These are phyloP conservation scores for Onychomys arenicola DNA, from an alignment of 2,797 vertebrate genomes.

Conservation along the genomic window DNA sequence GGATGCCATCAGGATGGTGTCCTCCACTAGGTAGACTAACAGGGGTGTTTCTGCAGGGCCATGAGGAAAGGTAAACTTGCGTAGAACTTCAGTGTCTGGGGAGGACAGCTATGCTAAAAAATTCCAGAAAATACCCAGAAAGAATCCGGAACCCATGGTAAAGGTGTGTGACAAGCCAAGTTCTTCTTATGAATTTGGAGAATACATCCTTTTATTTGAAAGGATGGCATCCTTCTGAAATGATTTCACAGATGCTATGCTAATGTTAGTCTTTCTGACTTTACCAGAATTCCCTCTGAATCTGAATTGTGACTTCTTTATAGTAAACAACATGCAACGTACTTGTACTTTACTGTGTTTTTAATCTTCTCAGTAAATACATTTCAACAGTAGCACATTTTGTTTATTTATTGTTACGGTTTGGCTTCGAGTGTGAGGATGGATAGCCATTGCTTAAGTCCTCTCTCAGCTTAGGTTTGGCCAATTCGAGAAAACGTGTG, in stretches of 20 bases:
- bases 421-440: slow-evolving; percentile 4
- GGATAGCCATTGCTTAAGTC: neutral
- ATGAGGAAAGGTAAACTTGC: neutral
- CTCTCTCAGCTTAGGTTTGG: neutral
- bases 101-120: neutral
- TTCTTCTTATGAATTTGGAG: slow-evolving; percentile 24
- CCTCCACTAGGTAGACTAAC: neutral
- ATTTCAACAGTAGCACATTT: neutral
- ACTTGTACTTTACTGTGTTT: neutral
- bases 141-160: neutral
- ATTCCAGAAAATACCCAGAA: slow-evolving; percentile 38
- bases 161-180: neutral
- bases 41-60: neutral
- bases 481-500: neutral
- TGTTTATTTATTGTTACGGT: slow-evolving; percentile 26
- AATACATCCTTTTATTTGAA: slow-evolving; percentile 29
- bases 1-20: neutral
- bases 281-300: neutral
- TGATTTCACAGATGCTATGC: neutral
- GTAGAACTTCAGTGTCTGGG: neutral
- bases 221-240: neutral
- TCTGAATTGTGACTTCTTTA: neutral
- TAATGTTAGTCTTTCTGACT: neutral
- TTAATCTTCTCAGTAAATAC: slow-evolving; percentile 8
- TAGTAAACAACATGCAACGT: neutral